Evolutionary conservation across 2,113 vertebrate genomes (phyloP), one percentile per base, ranked within the genome.

Genomic region (Theropithecus gelada): DNA sequence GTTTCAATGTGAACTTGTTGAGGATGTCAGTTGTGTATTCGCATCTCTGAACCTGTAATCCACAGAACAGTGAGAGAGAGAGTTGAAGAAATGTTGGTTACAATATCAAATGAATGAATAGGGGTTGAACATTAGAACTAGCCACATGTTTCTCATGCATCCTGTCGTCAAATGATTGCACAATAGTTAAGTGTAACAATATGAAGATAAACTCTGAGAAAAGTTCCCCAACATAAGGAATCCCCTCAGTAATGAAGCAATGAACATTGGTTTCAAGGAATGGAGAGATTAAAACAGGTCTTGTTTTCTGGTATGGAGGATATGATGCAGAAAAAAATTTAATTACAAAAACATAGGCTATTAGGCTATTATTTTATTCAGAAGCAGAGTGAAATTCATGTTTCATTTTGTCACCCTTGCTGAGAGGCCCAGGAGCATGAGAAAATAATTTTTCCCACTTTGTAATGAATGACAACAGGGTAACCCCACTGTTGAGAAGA

Each of bases 391-490:
- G 88, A 97, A 96, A 64, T 64, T 27, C 83, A 5, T 90, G 35
- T 83, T 96, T 97, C 85, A 93, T 97, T 83, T 78, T 95, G 93
- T 45, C 87, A 82, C 70, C 40, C 79, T 82, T 92, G 88, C 78
- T 97, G 93, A 97, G 82, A 95, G 40, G 76, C 81, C 17, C 80
- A 81, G 50, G 17, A 95, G 32, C 76, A 10, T 81, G 27, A 80
- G 96, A 97, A 95, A 81, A 73, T 50, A 73, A 75, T 92, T 38
- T 88, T 96, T 96, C 88, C 85, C 11, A 50, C 88, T 98, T 98
- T 95, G 72, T 35, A 68, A 50, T 93, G 64, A 97, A 93, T 83
- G 78, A 93, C 82, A 95, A 32, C 43, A 89, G 32, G 73, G 38
- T 92, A 27, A n/a, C 91, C 48, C 84, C 1, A n/a, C 83, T 57